Evolutionary conservation across 2,113 vertebrate genomes (phyloP).

Genomic region (Aix galericulata): DNA sequence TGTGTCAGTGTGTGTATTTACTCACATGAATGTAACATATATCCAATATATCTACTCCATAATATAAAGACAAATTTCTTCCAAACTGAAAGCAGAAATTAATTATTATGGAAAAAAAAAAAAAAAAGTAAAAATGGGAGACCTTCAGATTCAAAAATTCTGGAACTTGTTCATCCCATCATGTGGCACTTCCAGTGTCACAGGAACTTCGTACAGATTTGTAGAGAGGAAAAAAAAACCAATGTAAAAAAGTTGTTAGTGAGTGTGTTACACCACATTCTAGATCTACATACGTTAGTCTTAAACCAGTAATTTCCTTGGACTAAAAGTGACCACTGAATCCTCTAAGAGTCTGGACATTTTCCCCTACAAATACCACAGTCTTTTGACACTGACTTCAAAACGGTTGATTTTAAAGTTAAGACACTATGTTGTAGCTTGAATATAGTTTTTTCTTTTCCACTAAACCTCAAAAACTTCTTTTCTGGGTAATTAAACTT

Average conservation of each 20-base stretch:
- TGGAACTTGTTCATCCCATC: background rate
- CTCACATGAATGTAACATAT: background rate
- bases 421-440: background rate
- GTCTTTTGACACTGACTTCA: background rate
- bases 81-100: background rate
- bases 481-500: background rate
- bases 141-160: background rate
- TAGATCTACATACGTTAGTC: background rate
- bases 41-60: background rate
- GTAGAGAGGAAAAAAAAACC: background rate
- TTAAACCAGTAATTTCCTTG: background rate
- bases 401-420: background rate
- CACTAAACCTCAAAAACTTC: background rate
- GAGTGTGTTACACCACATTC: background rate
- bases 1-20: background rate
- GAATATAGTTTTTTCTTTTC: background rate
- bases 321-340: background rate
- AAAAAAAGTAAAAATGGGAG: background rate
- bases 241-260: background rate
- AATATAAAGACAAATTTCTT: background rate
- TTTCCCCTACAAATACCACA: background rate
- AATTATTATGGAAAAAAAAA: background rate
- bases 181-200: background rate
- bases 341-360: background rate
- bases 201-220: background rate